Conservation (phyloP, 1,140 invertebrate genomes). For the Parapsyche elsis region DNA sequence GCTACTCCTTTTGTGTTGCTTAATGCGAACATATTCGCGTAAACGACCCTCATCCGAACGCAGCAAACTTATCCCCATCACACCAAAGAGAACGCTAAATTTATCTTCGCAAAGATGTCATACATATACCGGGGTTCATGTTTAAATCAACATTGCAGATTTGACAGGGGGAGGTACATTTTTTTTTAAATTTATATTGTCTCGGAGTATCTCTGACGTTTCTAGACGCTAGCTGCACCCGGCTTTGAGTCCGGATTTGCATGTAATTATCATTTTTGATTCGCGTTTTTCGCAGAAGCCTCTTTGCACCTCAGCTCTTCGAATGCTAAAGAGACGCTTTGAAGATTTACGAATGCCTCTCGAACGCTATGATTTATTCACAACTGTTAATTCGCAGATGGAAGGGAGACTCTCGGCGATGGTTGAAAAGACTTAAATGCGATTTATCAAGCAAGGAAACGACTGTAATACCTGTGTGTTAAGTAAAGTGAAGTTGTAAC, state of each 20-base stretch:
- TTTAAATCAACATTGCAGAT: conserved; percentile 57
- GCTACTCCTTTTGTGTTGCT: neutral
- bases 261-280: conserved; percentile 57
- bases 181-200: conserved; percentile 54
- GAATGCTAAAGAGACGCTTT: conserved; percentile 42
- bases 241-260: conserved; percentile 49
- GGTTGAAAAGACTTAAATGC: neutral
- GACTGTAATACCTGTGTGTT: neutral
- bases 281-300: conserved; percentile 51
- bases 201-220: conserved; percentile 21
- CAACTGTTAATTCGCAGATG: conserved; percentile 47
- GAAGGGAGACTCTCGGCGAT: conserved; percentile 12
- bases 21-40: conserved; percentile 11
- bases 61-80: conserved; percentile 18
- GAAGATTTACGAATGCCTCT: conserved; percentile 50
- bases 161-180: conserved; percentile 43
- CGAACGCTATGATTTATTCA: conserved; percentile 51
- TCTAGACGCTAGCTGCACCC: conserved; percentile 15
- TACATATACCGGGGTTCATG: conserved; percentile 54
- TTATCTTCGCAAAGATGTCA: conserved; percentile 53
- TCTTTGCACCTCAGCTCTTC: neutral
- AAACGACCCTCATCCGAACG: neutral
- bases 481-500: neutral
- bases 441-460: neutral
- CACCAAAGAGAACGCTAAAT: conserved; percentile 43